These are phyloP conservation scores for Tupiocoris notatus DNA, from an alignment of 2,888 invertebrate species.

Conservation along the genomic window DNA sequence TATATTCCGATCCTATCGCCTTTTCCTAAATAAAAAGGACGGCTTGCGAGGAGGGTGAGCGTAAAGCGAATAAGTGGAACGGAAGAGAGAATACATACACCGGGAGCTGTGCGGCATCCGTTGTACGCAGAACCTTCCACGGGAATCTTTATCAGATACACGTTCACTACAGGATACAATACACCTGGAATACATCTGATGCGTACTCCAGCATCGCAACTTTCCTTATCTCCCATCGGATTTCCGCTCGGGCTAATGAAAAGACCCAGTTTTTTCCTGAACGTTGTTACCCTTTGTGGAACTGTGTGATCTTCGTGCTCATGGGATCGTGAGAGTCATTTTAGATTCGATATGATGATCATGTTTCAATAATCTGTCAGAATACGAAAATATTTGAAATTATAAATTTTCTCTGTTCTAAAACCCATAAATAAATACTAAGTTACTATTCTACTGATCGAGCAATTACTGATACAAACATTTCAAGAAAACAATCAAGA, in stretches of 20 bases:
- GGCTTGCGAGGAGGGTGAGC: not conserved
- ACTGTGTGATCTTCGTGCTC: too few species aligned
- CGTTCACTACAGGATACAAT: not conserved
- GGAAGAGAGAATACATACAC: slow-evolving; percentile 9
- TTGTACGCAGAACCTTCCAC: not conserved
- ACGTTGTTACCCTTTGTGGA: too few species aligned
- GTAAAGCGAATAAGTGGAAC: not conserved
- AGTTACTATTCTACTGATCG: too few species aligned
- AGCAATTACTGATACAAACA: too few species aligned
- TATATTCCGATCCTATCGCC: not conserved
- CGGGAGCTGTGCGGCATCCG: not conserved
- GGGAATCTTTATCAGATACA: not conserved
- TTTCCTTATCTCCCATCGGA: not conserved
- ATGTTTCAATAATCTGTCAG: too few species aligned
- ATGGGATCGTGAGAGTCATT: too few species aligned
- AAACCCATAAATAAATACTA: too few species aligned
- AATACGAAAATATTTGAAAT: too few species aligned
- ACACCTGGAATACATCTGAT: not conserved
- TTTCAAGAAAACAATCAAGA: too few species aligned
- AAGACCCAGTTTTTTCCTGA: too few species aligned
- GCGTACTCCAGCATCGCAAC: not conserved
- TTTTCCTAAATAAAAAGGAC: not conserved
- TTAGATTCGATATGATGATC: too few species aligned
- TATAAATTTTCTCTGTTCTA: too few species aligned
- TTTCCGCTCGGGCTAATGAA: not conserved